Percentiles rank a stretch among this genome's conserved stretches.
phyloP scores from a whole-genome alignment of 2,888 invertebrate species.

The Tuberolachnus salignus region DNA sequence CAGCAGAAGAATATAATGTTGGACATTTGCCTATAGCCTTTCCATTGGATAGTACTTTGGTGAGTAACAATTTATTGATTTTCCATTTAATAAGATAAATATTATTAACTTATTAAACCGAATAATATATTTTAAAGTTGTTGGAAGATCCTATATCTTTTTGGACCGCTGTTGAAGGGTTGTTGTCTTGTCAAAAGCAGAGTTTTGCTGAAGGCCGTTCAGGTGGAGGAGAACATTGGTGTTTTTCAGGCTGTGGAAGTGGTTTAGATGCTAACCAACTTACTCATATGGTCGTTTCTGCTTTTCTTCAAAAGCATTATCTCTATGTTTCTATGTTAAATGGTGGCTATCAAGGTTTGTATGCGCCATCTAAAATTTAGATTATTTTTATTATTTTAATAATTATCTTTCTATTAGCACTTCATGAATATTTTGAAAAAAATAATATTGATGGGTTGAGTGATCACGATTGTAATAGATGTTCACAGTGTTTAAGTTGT shows the following conservation, averaged over 20 bases:
- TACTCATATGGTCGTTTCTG: slow-evolving; percentile 97
- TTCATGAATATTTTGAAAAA: slow-evolving; percentile 54
- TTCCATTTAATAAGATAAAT: too few relatives aligned
- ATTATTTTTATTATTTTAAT: slow-evolving; percentile 23
- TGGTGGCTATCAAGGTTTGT: slow-evolving; percentile 78
- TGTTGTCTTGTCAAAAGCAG: slow-evolving; percentile 86
- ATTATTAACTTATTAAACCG: not conserved
- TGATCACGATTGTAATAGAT: slow-evolving; percentile 44
- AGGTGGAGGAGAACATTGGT: slow-evolving; percentile 86
- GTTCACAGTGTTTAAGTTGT: slow-evolving; percentile 38
- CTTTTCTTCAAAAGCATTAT: slow-evolving; percentile 91
- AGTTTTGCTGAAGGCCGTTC: slow-evolving; percentile 84
- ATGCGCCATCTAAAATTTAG: not conserved
- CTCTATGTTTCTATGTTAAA: slow-evolving; percentile 90
- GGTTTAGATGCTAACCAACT: slow-evolving; percentile 89
- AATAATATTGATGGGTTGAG: slow-evolving; percentile 51
- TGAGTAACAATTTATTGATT: slow-evolving; percentile 61
- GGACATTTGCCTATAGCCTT: slow-evolving; percentile 97
- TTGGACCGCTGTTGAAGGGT: slow-evolving; percentile 89
- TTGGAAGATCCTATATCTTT: slow-evolving; percentile 95
- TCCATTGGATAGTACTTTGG: slow-evolving; percentile 93
- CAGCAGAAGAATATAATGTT: slow-evolving; percentile 94
- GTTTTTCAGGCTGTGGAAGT: slow-evolving; percentile 91
- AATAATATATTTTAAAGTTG: slow-evolving; percentile 69
- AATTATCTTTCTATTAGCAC: slow-evolving; percentile 14